Conservation (phyloP, 2,888 invertebrate genomes). For the Tipula confusa region DNA sequence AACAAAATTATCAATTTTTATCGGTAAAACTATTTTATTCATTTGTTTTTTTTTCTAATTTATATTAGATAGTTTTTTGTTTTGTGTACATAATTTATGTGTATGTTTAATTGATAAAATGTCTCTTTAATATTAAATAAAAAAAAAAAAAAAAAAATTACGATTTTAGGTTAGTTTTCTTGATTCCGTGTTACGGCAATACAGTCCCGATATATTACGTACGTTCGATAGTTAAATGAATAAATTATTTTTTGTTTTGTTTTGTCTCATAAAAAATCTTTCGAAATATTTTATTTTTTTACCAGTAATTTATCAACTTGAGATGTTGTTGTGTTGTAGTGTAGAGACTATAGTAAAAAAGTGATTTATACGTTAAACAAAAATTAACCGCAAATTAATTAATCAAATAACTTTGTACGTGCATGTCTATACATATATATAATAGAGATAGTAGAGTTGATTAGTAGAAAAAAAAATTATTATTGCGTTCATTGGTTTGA, state of each 20-base stretch:
- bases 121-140: constrained; percentile 3
- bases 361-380: not conserved
- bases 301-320: not conserved
- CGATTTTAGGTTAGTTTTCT: not conserved
- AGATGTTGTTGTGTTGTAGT: not conserved
- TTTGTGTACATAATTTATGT: not conserved
- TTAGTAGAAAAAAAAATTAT: not conserved
- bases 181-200: not conserved
- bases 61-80: not conserved
- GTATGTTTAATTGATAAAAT: not conserved
- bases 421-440: not conserved
- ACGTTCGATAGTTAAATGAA: not conserved
- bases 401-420: not conserved
- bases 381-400: constrained; percentile 25
- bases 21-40: not conserved
- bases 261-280: not conserved
- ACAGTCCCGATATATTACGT: not conserved
- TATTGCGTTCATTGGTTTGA: not conserved
- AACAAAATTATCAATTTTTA: constrained; percentile 6
- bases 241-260: not conserved
- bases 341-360: not conserved
- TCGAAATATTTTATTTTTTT: not conserved
- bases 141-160: not conserved
- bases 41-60: not conserved
- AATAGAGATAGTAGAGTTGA: not conserved